Evolutionary conservation across 1,140 invertebrate species (phyloP).

Genomic region (Nomia melanderi): DNA sequence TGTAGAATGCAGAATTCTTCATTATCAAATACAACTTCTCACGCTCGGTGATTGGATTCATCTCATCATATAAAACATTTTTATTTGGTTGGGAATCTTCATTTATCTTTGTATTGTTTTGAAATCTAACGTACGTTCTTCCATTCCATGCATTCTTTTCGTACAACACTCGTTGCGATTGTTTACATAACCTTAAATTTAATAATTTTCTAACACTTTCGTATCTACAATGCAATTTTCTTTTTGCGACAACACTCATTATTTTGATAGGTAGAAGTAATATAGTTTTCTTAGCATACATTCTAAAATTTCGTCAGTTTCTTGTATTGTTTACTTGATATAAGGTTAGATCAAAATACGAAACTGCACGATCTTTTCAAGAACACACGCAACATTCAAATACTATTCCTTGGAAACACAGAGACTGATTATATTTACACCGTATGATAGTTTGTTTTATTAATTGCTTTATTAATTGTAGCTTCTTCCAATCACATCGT

Average conservation of each 20-base stretch:
- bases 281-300: not conserved
- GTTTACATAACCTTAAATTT: constrained; percentile 17
- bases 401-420: too few relatives aligned
- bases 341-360: too few relatives aligned
- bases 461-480: too few relatives aligned
- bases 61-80: too few relatives aligned
- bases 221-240: not conserved
- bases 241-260: not conserved
- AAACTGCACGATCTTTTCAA: too few relatives aligned
- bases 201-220: not conserved
- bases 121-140: not conserved
- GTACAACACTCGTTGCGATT: not conserved
- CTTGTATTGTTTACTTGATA: not conserved
- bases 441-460: too few relatives aligned
- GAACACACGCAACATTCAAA: too few relatives aligned
- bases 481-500: too few relatives aligned
- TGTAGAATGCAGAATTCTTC: not conserved
- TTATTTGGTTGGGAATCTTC: not conserved
- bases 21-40: not conserved
- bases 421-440: too few relatives aligned
- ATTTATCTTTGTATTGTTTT: not conserved
- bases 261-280: not conserved
- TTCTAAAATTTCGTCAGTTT: not conserved
- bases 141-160: not conserved
- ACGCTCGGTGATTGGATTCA: not conserved